Evolutionary conservation across 2,113 vertebrate species (phyloP), one percentile per base, ranked within the genome.

Genomic region (Calyptommatus sinebrachiatus): DNA sequence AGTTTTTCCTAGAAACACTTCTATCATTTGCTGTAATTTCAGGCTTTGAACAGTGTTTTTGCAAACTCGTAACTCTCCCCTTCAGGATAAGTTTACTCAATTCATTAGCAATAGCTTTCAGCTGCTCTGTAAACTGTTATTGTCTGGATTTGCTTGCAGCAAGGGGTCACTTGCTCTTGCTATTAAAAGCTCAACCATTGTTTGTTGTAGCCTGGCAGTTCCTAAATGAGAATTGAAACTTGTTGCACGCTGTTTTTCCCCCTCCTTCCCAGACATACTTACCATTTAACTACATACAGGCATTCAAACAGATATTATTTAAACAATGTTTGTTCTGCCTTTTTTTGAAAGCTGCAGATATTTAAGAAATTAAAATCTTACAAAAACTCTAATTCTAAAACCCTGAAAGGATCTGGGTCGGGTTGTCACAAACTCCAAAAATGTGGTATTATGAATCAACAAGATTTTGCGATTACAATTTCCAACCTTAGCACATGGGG

Each of bases 141-240:
- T 91, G 84, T 89, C 82, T 89, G 86, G 83, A 81, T 73, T 88
- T 45, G 61, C 21, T 1, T 88, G 81, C 86, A 87, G 76, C 0
- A 6, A 89, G 79, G 83, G 85, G 89, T 91, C 87, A 89, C 87
- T 90, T 18, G 68, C 65, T 79, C 79, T 91, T 93, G 87, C 83
- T 78, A 79, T 85, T 88, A 82, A 85, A 91, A 89, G 85, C 81
- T 66, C 68, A 78, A 70, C 82, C 79, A 68, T 26, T 92, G 89
- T 91, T 91, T 91, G 90, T 87, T 90, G 16, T 88, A 93, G 86
- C 83, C 89, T 90, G 85, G 85, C 87, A 86, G 88, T 88, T 90
- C 83, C 82, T 75, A 90, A 91, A 88, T 86, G 76, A 85, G 68
- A 70, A 83, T 87, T 90, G 87, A 93, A 91, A 87, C 88, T 87